phyloP scores from a whole-genome alignment of 2,888 invertebrate genomes.

The Eucera pruinosa region DNA sequence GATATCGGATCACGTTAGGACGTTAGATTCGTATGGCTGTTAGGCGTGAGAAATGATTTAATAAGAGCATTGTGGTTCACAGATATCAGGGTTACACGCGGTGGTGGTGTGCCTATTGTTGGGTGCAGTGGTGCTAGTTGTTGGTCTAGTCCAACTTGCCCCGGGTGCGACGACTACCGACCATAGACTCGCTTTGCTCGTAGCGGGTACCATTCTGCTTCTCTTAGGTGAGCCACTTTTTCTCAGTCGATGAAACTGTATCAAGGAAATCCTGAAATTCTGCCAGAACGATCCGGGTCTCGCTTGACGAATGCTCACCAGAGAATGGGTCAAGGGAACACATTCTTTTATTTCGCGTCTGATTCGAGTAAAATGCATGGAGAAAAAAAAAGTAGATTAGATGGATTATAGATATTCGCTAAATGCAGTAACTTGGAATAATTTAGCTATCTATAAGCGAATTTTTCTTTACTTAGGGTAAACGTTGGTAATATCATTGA shows the following conservation, averaged over 20 bases:
- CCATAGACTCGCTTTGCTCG: constrained; percentile 90
- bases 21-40: neutral
- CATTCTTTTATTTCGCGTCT: neutral
- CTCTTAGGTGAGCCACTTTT: constrained; percentile 85
- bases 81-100: constrained; percentile 91
- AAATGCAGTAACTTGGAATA: neutral
- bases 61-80: constrained; percentile 61
- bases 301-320: neutral
- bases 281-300: neutral
- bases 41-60: constrained; percentile 10
- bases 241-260: constrained; percentile 11
- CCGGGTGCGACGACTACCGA: constrained; percentile 92
- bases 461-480: neutral
- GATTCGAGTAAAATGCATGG: neutral
- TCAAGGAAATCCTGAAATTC: constrained; percentile 4
- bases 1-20: neutral
- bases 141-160: constrained; percentile 91
- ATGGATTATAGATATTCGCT: neutral
- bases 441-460: neutral
- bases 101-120: constrained; percentile 90
- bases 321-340: constrained; percentile 9
- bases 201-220: constrained; percentile 88
- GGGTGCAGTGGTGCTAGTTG: constrained; percentile 91
- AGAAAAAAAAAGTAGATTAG: neutral
- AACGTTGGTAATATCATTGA: too few relatives aligned